A percentile compares a stretch with the other conserved stretches of the same genome.
Conservation (phyloP, 2,797 vertebrate species). For the Bradypodion pumilum region DNA sequence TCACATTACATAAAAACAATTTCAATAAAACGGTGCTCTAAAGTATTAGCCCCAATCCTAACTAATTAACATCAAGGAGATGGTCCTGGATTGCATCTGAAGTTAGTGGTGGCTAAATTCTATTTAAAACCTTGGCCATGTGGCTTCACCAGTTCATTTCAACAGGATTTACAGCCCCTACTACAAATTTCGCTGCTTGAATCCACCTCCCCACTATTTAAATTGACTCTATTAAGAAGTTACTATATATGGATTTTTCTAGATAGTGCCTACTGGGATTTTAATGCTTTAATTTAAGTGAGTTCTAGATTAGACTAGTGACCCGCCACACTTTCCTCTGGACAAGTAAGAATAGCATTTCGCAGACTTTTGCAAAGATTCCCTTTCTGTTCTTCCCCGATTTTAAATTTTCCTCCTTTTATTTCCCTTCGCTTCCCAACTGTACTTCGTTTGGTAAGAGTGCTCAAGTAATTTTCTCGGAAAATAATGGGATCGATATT, state of each 20-base stretch:
- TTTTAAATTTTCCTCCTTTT: background rate
- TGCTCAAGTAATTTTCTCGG: background rate
- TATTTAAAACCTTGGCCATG: background rate
- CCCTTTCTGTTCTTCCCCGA: background rate
- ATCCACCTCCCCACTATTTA: background rate
- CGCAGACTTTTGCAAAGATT: background rate
- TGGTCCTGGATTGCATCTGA: too few relatives aligned
- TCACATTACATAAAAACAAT: background rate
- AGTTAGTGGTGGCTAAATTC: background rate
- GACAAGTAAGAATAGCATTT: background rate
- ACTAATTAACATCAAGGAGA: background rate
- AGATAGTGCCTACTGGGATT: background rate
- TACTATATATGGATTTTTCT: background rate
- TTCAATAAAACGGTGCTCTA: background rate
- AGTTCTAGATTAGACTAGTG: background rate
- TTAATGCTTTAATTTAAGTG: background rate
- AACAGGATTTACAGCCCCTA: background rate
- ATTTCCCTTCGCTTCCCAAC: background rate
- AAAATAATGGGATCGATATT: background rate
- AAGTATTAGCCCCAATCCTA: background rate
- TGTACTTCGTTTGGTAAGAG: background rate
- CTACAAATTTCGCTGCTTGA: background rate
- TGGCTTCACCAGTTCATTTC: background rate
- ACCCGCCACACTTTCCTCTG: background rate
- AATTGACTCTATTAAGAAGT: background rate